Conservation (phyloP, 1,140 invertebrate genomes). For the Gryon sp. region DNA sequence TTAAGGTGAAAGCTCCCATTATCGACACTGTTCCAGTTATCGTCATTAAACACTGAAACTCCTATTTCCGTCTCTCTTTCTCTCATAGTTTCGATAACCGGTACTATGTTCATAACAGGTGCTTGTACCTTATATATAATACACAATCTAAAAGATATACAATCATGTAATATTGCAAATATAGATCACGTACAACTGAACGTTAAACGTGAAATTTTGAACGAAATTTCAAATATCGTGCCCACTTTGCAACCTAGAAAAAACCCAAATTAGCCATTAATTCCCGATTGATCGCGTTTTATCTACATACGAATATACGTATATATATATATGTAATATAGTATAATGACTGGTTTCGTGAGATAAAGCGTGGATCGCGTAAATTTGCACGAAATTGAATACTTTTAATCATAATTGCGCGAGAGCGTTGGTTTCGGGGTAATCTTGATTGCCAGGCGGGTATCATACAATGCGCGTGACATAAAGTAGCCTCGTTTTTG, state of each 20-base stretch:
- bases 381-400: constrained; percentile 50
- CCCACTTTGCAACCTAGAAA: constrained; percentile 46
- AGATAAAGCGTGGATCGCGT: constrained; percentile 46
- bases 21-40: too few species aligned
- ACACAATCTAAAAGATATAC: too few species aligned
- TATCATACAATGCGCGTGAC: constrained; percentile 48
- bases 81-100: too few species aligned
- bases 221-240: too few species aligned
- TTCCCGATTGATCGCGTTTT: constrained; percentile 41
- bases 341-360: constrained; percentile 26
- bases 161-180: too few species aligned
- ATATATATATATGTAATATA: constrained; percentile 30
- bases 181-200: too few species aligned
- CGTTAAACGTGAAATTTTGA: too few species aligned
- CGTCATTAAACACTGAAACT: too few species aligned
- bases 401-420: constrained; percentile 55
- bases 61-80: too few species aligned
- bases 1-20: too few species aligned
- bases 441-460: constrained; percentile 39
- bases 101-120: too few species aligned
- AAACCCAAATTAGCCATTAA: constrained; percentile 52
- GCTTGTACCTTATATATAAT: too few species aligned
- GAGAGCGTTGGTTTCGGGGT: constrained; percentile 15
- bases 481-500: constrained; percentile 67
- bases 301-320: constrained; percentile 15